Evolutionary conservation across 2,113 vertebrate species (phyloP).

Genomic region (Amphilophus citrinellus): DNA sequence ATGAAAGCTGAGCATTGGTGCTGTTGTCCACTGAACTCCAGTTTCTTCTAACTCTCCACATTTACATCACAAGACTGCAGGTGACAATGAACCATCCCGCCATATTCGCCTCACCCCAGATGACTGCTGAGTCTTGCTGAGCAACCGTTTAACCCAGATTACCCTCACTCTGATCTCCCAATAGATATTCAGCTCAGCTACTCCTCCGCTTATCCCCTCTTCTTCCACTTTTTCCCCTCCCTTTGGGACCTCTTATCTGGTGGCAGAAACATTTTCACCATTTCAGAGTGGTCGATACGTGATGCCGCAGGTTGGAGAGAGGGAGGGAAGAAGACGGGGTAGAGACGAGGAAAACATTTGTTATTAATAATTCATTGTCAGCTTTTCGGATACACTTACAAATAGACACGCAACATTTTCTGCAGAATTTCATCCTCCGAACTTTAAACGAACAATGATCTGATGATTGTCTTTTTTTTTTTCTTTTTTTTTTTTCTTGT

Average conservation of each 20-base stretch:
- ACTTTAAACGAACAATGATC: neutral
- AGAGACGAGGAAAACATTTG: constrained; percentile 40
- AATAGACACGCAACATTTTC: constrained; percentile 8
- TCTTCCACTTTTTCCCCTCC: constrained; percentile 29
- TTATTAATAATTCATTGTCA: constrained; percentile 60
- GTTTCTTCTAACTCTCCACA: neutral
- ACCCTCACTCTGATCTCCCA: constrained; percentile 63
- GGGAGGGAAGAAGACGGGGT: neutral
- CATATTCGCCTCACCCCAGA: constrained; percentile 26
- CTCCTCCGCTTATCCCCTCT: constrained; percentile 53
- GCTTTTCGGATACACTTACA: constrained; percentile 37
- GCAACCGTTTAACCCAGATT: constrained; percentile 73
- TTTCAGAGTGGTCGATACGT: constrained; percentile 43
- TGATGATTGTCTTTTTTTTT: neutral
- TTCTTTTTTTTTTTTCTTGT: neutral
- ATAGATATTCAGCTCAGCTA: constrained; percentile 73
- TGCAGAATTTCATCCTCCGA: neutral
- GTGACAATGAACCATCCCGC: constrained; percentile 22
- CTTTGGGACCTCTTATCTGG: constrained; percentile 58
- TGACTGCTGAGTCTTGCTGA: constrained; percentile 47
- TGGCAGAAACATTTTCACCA: constrained; percentile 44
- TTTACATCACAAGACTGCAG: constrained; percentile 15
- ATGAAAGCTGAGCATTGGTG: neutral
- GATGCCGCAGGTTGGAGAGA: constrained; percentile 17
- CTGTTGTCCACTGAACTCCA: neutral